phyloP scores from a whole-genome alignment of 2,888 invertebrate genomes.

The Pyrocoelia pectoralis region DNA sequence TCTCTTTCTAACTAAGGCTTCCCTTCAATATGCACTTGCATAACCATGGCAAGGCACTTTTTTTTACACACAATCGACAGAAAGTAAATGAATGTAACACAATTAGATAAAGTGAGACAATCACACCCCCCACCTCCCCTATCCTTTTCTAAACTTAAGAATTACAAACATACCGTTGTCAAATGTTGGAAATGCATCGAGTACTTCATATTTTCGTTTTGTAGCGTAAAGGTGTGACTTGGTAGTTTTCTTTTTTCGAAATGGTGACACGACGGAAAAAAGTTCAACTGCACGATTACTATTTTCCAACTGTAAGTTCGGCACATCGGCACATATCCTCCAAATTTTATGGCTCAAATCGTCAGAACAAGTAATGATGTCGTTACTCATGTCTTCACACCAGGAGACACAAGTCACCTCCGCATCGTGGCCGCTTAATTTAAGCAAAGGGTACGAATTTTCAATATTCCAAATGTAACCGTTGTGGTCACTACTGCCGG shows the following conservation, averaged over 20 bases:
- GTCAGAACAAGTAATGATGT: conserved; percentile 83
- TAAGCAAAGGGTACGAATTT: conserved; percentile 70
- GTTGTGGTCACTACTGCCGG: conserved; percentile 87
- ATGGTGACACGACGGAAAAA: no score
- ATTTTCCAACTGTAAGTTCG: conserved; percentile 42
- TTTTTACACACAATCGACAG: no score
- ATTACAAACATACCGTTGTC: not conserved
- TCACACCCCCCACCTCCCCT: no score
- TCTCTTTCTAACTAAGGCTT: no score
- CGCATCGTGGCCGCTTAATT: conserved; percentile 78
- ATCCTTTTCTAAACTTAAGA: no score
- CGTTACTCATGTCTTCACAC: conserved; percentile 68
- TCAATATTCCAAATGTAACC: conserved; percentile 87
- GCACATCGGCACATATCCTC: conserved; percentile 68
- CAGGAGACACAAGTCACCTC: conserved; percentile 91
- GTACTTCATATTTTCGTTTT: not conserved
- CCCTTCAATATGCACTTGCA: no score
- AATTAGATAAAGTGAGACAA: no score
- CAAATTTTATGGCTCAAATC: conserved; percentile 82
- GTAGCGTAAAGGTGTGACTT: not conserved
- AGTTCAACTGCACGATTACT: conserved; percentile 41
- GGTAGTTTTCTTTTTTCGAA: not conserved
- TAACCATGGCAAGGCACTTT: no score
- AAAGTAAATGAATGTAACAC: no score
- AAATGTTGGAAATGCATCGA: not conserved